Evolutionary conservation across 2,113 vertebrate species (phyloP).

Genomic region (Sorex araneus): DNA sequence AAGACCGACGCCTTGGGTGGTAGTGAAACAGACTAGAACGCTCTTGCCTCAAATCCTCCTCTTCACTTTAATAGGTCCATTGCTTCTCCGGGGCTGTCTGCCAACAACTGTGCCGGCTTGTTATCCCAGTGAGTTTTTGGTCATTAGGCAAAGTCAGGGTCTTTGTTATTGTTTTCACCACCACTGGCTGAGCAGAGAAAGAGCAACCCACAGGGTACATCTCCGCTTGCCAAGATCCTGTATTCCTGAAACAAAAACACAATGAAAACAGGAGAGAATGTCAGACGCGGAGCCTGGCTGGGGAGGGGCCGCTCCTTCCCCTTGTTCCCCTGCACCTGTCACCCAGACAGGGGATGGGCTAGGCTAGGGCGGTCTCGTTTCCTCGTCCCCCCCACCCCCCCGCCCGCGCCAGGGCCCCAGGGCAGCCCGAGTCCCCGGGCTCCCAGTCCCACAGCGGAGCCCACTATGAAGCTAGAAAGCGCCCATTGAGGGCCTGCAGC

Average conservation of each 20-base stretch:
- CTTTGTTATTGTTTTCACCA: slow-evolving; percentile 68
- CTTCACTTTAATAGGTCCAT: neutral
- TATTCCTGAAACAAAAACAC: slow-evolving; percentile 68
- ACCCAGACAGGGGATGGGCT: neutral
- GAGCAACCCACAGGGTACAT: slow-evolving; percentile 46
- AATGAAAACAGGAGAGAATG: slow-evolving; percentile 36
- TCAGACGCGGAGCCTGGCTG: neutral
- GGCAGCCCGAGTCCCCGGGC: slow-evolving; percentile 39
- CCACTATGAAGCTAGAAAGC: slow-evolving; percentile 79
- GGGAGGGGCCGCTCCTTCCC: slow-evolving; percentile 21
- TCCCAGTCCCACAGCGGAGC: slow-evolving; percentile 63
- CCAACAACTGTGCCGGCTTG: neutral
- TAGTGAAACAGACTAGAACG: neutral
- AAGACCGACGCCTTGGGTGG: neutral
- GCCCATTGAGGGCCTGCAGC: slow-evolving; percentile 82
- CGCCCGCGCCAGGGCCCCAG: neutral
- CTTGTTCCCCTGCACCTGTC: slow-evolving; percentile 74
- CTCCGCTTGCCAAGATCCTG: slow-evolving; percentile 54
- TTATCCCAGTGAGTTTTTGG: slow-evolving; percentile 67
- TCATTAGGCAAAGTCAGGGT: slow-evolving; percentile 71
- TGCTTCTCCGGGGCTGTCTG: slow-evolving; percentile 6
- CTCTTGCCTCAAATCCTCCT: neutral
- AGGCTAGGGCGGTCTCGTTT: neutral
- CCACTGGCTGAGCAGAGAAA: slow-evolving; percentile 58
- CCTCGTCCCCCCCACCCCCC: slow-evolving; percentile 63